Evolutionary conservation across 2,113 vertebrate species (phyloP).

Genomic region (Micromys minutus): DNA sequence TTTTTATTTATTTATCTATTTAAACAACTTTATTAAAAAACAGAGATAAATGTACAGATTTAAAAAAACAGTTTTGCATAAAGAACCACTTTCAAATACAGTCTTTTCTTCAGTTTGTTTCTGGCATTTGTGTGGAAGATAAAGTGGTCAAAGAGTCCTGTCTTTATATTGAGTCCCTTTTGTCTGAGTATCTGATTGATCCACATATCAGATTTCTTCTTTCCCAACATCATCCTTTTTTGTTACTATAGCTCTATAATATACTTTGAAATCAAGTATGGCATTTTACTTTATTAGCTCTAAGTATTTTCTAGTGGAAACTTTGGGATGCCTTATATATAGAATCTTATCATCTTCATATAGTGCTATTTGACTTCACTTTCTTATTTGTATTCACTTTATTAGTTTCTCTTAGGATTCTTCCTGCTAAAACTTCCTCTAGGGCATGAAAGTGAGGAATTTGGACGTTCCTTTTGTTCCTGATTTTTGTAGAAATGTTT

Average conservation of each 20-base stretch:
- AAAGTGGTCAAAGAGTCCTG: background rate
- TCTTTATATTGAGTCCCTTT: background rate
- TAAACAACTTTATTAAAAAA: too few relatives aligned
- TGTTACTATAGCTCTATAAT: background rate
- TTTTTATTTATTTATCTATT: too few relatives aligned
- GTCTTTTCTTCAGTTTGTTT: background rate
- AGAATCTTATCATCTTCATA: background rate
- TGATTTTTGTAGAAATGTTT: background rate
- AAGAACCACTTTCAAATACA: background rate
- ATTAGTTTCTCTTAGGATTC: background rate
- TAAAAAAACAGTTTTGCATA: too few relatives aligned
- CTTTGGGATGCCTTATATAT: background rate
- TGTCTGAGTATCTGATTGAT: background rate
- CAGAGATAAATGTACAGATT: too few relatives aligned
- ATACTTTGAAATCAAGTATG: background rate
- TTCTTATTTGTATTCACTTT: background rate
- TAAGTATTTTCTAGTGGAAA: background rate
- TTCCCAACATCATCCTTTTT: background rate
- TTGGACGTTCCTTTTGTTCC: background rate
- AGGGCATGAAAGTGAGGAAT: background rate
- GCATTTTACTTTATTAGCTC: background rate
- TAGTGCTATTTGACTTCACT: background rate
- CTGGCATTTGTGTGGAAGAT: background rate
- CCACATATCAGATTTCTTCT: background rate
- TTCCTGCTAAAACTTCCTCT: background rate